Evolutionary conservation across 2,888 invertebrate species (phyloP).

Genomic region (Limnephilus marmoratus): DNA sequence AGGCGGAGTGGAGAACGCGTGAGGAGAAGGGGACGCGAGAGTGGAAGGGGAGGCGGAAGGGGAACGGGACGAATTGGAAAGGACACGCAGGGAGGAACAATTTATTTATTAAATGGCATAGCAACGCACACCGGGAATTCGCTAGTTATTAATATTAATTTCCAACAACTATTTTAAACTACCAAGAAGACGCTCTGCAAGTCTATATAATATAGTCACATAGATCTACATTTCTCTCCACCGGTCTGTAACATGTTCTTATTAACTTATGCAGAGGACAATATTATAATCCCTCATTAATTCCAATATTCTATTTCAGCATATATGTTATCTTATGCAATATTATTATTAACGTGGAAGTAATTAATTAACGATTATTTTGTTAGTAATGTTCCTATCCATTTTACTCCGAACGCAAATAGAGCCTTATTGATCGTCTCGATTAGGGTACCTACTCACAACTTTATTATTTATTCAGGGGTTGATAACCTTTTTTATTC

Average conservation of each 20-base stretch:
- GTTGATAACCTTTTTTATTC: neutral
- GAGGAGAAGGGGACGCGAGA: no score
- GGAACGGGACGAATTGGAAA: no score
- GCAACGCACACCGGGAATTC: no score
- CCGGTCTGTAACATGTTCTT: neutral
- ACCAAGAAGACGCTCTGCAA: no score
- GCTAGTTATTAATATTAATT: no score
- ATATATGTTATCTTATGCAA: neutral
- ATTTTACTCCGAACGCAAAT: constrained; percentile 1
- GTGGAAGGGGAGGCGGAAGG: no score
- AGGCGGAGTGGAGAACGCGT: no score
- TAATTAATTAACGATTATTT: constrained; percentile 32
- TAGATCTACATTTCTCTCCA: neutral
- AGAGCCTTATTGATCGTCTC: constrained; percentile 23
- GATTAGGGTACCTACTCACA: neutral
- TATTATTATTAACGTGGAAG: neutral
- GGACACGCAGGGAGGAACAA: no score
- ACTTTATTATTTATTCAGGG: neutral
- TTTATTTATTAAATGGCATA: no score
- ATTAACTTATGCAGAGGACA: neutral
- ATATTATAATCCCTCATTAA: neutral
- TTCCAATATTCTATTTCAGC: neutral
- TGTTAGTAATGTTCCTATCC: constrained; percentile 2
- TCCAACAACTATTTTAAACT: no score
- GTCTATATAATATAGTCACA: no score